Evolutionary conservation across 2,797 vertebrate species (phyloP).

Genomic region (Falco cherrug): DNA sequence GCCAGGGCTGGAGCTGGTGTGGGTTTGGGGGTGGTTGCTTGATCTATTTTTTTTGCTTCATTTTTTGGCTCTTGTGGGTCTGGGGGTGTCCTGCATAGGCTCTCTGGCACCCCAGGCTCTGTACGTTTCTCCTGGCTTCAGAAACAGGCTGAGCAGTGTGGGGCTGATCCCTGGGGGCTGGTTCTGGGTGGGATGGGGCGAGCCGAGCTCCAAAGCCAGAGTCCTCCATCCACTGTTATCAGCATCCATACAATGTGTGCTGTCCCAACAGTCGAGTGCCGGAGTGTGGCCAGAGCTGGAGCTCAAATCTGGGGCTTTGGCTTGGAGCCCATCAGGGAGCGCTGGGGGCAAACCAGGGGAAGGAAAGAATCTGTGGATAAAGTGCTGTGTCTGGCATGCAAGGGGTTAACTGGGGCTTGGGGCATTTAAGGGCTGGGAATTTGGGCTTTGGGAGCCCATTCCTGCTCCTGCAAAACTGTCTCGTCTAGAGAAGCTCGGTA

Average conservation of each 20-base stretch:
- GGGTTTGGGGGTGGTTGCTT: neutral
- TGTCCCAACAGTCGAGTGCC: fast-evolving
- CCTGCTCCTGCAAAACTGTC: neutral
- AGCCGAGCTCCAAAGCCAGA: neutral
- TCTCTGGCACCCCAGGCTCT: neutral
- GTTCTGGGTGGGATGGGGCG: neutral
- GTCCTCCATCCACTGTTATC: neutral
- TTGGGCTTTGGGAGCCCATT: neutral
- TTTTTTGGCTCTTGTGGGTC: neutral
- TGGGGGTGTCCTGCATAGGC: neutral
- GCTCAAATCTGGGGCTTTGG: neutral
- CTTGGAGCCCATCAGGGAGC: neutral
- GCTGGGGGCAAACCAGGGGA: too few species aligned
- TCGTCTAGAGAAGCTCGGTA: neutral
- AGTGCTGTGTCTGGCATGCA: fast-evolving
- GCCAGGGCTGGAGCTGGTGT: neutral
- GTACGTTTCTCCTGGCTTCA: neutral
- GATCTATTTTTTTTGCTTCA: fast-evolving
- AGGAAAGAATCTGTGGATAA: neutral
- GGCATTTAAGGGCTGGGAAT: neutral
- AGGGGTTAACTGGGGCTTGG: neutral
- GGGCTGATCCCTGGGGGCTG: neutral
- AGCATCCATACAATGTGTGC: fast-evolving
- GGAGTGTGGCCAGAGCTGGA: neutral
- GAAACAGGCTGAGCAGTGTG: neutral